Conservation (phyloP, 2,888 invertebrate genomes). For the Agrochola lota region DNA sequence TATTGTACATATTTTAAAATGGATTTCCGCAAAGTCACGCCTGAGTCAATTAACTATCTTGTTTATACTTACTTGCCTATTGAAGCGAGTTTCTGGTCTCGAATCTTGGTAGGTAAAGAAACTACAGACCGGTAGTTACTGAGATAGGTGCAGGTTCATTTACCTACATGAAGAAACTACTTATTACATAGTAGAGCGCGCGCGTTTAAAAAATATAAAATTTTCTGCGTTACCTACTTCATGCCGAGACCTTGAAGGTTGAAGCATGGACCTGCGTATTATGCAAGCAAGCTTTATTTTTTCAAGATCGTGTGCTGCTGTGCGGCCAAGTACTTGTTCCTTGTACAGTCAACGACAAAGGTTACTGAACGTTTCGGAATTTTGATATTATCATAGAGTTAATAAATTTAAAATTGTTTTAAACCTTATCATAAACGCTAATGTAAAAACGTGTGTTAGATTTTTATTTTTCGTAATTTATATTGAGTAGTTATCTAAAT, state of each 20-base stretch:
- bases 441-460: no score
- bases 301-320: neutral
- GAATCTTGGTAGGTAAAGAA: neutral
- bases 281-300: neutral
- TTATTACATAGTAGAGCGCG: neutral
- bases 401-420: neutral
- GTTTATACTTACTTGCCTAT: neutral
- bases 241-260: neutral
- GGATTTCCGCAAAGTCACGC: no score
- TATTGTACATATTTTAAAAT: no score
- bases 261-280: neutral
- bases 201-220: neutral
- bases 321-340: neutral
- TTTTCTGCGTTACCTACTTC: neutral
- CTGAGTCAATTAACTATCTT: no score
- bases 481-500: no score
- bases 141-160: neutral
- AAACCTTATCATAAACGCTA: neutral
- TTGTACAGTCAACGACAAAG: neutral
- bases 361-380: slow-evolving; percentile 1
- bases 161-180: neutral
- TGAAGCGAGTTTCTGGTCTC: neutral
- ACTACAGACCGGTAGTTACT: neutral
- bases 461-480: no score
- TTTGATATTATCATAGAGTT: neutral